Conservation (phyloP, 2,113 vertebrate genomes). For the Entomyzon cyanotis region DNA sequence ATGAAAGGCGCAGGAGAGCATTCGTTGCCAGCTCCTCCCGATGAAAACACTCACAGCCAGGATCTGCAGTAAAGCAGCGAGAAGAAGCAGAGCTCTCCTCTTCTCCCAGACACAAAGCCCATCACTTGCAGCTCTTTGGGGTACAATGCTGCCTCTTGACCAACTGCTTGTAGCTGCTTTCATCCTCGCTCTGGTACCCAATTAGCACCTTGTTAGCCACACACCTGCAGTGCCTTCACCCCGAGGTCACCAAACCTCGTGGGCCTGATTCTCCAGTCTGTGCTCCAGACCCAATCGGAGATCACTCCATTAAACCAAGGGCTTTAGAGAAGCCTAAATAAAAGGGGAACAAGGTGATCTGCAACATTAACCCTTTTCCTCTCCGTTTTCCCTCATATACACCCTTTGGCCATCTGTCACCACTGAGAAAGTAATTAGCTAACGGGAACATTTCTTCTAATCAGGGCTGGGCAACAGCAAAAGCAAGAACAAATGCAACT, state of each 20-base stretch:
- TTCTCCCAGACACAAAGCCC: constrained; percentile 25
- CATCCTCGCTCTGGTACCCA: constrained; percentile 56
- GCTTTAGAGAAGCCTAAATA: not conserved
- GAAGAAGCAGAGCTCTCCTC: constrained; percentile 15
- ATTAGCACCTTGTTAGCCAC: constrained; percentile 73
- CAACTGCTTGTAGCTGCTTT: constrained; percentile 57
- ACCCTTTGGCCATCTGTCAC: constrained; percentile 14
- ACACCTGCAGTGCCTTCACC: constrained; percentile 61
- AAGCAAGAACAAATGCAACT: constrained; percentile 41
- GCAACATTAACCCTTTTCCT: constrained; percentile 71
- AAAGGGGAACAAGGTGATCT: not conserved
- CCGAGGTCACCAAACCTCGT: constrained; percentile 18
- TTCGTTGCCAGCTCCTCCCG: not conserved
- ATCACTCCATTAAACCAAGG: not conserved
- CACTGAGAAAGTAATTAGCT: constrained; percentile 74
- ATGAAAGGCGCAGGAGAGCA: not conserved
- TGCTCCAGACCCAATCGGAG: not conserved
- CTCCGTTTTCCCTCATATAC: constrained; percentile 29
- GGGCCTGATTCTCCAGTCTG: not conserved
- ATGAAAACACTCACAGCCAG: not conserved
- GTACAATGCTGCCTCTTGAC: constrained; percentile 35
- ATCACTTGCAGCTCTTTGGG: constrained; percentile 24
- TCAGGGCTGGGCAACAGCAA: constrained; percentile 23
- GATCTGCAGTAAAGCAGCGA: constrained; percentile 38
- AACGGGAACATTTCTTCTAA: constrained; percentile 52